Base-by-base conservation (phyloP, 2,113 vertebrate genomes). In the Cavia aperea region DNA sequence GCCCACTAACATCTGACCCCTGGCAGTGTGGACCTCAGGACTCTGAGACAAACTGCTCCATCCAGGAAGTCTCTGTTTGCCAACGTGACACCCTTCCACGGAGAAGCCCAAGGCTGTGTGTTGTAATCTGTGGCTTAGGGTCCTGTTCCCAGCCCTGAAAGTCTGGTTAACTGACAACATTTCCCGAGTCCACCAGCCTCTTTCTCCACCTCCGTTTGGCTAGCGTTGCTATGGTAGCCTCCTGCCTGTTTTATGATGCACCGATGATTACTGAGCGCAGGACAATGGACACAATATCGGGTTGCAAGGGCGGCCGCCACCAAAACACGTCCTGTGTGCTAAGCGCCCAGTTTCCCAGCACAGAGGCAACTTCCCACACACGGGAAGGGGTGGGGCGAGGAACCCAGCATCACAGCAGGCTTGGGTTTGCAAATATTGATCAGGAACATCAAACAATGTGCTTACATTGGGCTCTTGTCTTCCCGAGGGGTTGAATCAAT, bases 261-360 rank as follows among this genome's bases (percentile, higher is more conserved):
- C 81, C 2, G 21, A 89, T 62, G 92, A 95, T 93, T 84, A 88
- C 83, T 18, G 49, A 86, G 86, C 31, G 12, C 91, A 72, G 13
- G 89, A 94, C 92, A 95, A 82, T 88, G 70, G 89, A 85, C 94
- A 89, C 60, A 84, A 36, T 96, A 95, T 96, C 91, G 73, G 77
- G 65, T 96, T 96, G 72, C 90, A 49, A 81, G 93, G 89, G 54
- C 77, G 65, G 92, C 87, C 7, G 39, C 84, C 84, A 11, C 56
- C 3, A 12, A 46, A 54, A 51, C 90, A 36, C 63, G 72, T 82
- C 87, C 70, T 4, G 56, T 11, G 43, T 23, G 33, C 82, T 24
- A 79, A 63, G 92, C 23, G 36, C 90, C 0, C 0, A 26, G 29
- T 18, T 89, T 93, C 75, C 91, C 63, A 49, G 65, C 75, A 84